A percentile compares a stretch with the other conserved stretches of the same genome.
Conservation (phyloP, 2,888 invertebrate genomes). For the Meteorus colon region DNA sequence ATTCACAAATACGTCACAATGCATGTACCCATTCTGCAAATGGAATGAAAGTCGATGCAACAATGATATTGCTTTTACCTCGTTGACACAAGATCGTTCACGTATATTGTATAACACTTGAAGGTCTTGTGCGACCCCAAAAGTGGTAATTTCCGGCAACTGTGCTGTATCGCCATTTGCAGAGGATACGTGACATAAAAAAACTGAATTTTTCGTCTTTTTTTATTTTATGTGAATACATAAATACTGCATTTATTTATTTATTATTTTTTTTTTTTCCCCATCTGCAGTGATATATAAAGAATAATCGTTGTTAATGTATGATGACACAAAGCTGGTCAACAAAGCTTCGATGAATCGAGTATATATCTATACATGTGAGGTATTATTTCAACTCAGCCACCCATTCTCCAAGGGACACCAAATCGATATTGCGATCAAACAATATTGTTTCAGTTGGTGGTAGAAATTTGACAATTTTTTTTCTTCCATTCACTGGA, state of each 20-base stretch:
- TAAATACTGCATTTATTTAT: neutral
- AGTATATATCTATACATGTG: slow-evolving; percentile 29
- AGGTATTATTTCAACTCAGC: neutral
- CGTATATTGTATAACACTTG: slow-evolving; percentile 14
- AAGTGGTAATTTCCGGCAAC: slow-evolving; percentile 25
- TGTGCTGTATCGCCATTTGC: slow-evolving; percentile 19
- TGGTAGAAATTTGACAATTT: no score
- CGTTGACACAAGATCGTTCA: neutral
- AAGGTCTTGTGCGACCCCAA: slow-evolving; percentile 19
- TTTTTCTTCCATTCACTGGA: no score
- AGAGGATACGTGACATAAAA: slow-evolving; percentile 19
- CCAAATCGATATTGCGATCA: neutral
- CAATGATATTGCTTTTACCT: slow-evolving; percentile 16
- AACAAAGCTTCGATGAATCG: slow-evolving; percentile 40
- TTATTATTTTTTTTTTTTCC: slow-evolving; percentile 14
- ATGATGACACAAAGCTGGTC: slow-evolving; percentile 11
- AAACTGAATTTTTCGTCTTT: neutral
- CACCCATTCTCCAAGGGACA: neutral
- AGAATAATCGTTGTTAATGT: slow-evolving; percentile 26
- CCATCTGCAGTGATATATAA: slow-evolving; percentile 28
- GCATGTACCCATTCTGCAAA: neutral
- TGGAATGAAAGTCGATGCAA: neutral
- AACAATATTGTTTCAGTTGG: neutral
- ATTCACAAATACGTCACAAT: neutral
- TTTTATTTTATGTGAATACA: neutral